phyloP scores from a whole-genome alignment of 2,113 vertebrate genomes.

The Epinephelus moara region DNA sequence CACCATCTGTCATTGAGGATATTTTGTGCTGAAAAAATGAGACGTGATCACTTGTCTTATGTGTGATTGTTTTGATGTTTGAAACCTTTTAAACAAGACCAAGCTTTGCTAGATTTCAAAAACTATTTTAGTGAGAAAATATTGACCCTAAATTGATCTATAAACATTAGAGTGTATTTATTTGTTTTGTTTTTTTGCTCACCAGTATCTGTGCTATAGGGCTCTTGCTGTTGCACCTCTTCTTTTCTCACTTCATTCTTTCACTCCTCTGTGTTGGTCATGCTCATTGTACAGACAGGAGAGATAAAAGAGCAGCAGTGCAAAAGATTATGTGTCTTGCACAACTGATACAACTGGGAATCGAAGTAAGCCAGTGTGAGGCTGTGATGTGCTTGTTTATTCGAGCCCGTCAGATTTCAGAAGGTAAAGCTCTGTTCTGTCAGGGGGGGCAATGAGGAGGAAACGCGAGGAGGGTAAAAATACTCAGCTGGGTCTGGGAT shows the following conservation, averaged over 20 bases:
- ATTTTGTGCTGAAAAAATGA: neutral
- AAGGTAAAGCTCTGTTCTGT: constrained; percentile 26
- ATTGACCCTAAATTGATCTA: neutral
- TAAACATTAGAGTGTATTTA: neutral
- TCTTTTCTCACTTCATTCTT: neutral
- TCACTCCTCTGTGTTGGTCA: constrained; percentile 15
- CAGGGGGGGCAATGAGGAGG: neutral
- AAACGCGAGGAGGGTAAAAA: neutral
- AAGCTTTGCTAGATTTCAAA: neutral
- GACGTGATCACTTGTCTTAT: neutral
- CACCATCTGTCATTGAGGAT: neutral
- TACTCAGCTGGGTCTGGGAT: neutral
- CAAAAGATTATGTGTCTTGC: constrained; percentile 24
- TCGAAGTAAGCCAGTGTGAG: constrained; percentile 13
- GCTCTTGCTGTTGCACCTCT: neutral
- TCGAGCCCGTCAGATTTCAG: constrained; percentile 14
- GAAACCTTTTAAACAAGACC: neutral
- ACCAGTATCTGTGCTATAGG: neutral
- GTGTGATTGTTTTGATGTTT: neutral
- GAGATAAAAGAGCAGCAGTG: constrained; percentile 22
- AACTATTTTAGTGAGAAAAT: neutral
- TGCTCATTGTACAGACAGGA: constrained; percentile 18
- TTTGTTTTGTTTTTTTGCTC: neutral
- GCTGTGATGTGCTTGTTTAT: constrained; percentile 31
- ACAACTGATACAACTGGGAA: constrained; percentile 5